phyloP scores from a whole-genome alignment of 2,888 invertebrate species.

The Nomada ruficornis region DNA sequence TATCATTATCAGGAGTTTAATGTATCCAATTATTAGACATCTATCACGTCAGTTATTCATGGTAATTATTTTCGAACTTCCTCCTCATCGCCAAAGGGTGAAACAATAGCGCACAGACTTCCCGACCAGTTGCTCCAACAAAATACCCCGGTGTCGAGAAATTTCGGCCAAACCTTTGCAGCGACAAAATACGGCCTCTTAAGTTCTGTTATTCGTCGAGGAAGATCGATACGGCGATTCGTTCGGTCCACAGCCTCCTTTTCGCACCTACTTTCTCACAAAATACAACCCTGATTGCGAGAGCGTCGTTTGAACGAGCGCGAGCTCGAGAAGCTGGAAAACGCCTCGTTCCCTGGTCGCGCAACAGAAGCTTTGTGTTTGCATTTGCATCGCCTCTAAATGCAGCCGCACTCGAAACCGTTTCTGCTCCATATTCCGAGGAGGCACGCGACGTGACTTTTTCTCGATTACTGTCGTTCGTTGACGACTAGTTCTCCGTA shows the following conservation, averaged over 20 bases:
- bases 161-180: conserved; percentile 4
- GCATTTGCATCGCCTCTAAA: conserved; percentile 51
- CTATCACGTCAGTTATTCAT: no score
- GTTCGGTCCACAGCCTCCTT: conserved; percentile 34
- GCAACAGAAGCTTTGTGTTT: conserved; percentile 50
- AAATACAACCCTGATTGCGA: conserved; percentile 33
- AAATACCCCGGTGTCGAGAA: not conserved
- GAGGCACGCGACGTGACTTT: conserved; percentile 42
- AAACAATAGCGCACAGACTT: no score
- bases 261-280: conserved; percentile 52
- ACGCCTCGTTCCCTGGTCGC: conserved; percentile 31
- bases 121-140: no score
- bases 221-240: conserved; percentile 44
- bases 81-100: no score
- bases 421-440: conserved; percentile 51
- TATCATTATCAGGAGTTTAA: no score
- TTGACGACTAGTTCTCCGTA: not conserved
- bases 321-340: conserved; percentile 11
- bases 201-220: not conserved
- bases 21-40: no score
- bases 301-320: conserved; percentile 30
- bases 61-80: no score
- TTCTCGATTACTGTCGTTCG: conserved; percentile 38
- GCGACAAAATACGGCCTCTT: no score
- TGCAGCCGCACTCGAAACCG: conserved; percentile 55